These are phyloP conservation scores for Leistus spinibarbis DNA, from an alignment of 2,888 invertebrate species.

Conservation along the genomic window DNA sequence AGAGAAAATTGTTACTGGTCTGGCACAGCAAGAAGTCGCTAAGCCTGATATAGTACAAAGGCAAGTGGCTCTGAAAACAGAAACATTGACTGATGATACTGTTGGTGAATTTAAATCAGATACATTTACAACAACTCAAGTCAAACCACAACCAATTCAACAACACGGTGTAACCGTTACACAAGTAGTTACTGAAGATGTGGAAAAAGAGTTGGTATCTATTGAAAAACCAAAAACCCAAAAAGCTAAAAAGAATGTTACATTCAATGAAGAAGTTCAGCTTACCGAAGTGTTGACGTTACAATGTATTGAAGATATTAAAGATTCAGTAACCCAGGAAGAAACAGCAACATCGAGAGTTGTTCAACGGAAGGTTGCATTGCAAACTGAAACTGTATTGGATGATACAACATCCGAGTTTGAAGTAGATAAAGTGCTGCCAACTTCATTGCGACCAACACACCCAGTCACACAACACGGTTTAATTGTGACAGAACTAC, in stretches of 20 bases:
- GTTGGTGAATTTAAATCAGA: constrained; percentile 45
- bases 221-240: constrained; percentile 50
- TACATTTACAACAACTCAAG: constrained; percentile 44
- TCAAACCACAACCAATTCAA: constrained; percentile 50
- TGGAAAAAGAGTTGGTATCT: constrained; percentile 57
- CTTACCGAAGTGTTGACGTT: constrained; percentile 44
- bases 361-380: constrained; percentile 56
- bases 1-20: constrained; percentile 36
- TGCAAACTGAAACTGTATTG: constrained; percentile 54
- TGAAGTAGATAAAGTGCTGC: constrained; percentile 42
- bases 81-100: constrained; percentile 50
- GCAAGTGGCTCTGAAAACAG: constrained; percentile 53
- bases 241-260: constrained; percentile 44
- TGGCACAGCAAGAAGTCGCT: constrained; percentile 47
- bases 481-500: constrained; percentile 59
- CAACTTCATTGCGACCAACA: constrained; percentile 50
- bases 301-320: constrained; percentile 46
- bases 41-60: constrained; percentile 46
- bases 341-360: constrained; percentile 57
- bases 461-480: constrained; percentile 55
- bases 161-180: constrained; percentile 60
- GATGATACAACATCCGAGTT: constrained; percentile 46
- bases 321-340: constrained; percentile 52
- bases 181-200: constrained; percentile 57
- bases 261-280: constrained; percentile 46